Conservation (phyloP, 2,113 vertebrate species). For the Spilogale gracilis region DNA sequence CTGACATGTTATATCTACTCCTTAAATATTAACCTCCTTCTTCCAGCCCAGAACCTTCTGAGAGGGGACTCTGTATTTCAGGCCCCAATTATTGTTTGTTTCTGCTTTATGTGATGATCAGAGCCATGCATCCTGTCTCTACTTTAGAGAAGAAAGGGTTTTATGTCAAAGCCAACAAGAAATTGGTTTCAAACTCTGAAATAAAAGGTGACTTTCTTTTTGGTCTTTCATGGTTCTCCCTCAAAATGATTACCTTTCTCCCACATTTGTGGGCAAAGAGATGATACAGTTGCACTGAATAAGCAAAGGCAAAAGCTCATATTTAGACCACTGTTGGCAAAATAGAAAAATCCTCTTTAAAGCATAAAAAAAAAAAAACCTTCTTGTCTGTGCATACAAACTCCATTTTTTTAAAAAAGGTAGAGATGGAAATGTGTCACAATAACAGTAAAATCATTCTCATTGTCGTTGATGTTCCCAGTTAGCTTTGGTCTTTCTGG, state of each 20-base stretch:
- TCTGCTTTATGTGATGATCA: not conserved
- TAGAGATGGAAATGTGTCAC: not conserved
- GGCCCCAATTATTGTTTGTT: not conserved
- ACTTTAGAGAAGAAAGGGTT: not conserved
- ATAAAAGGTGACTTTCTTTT: not conserved
- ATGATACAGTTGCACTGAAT: not conserved
- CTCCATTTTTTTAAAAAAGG: not conserved
- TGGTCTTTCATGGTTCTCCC: not conserved
- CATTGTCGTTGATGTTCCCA: not conserved
- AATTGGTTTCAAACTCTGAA: not conserved
- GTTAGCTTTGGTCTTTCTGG: not conserved
- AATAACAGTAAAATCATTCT: not conserved
- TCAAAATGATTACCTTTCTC: not conserved
- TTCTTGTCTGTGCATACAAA: not conserved
- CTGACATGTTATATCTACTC: too few relatives aligned
- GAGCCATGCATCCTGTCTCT: not conserved
- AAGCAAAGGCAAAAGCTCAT: not conserved
- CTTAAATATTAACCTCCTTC: not conserved
- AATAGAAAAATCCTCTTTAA: not conserved
- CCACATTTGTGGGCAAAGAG: not conserved
- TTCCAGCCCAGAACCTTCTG: not conserved
- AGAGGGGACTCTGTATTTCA: not conserved
- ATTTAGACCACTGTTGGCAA: not conserved
- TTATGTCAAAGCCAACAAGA: not conserved
- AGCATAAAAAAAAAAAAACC: not conserved